Evolutionary conservation across 2,888 invertebrate genomes (phyloP).

Genomic region (Leucoptera coffeella): DNA sequence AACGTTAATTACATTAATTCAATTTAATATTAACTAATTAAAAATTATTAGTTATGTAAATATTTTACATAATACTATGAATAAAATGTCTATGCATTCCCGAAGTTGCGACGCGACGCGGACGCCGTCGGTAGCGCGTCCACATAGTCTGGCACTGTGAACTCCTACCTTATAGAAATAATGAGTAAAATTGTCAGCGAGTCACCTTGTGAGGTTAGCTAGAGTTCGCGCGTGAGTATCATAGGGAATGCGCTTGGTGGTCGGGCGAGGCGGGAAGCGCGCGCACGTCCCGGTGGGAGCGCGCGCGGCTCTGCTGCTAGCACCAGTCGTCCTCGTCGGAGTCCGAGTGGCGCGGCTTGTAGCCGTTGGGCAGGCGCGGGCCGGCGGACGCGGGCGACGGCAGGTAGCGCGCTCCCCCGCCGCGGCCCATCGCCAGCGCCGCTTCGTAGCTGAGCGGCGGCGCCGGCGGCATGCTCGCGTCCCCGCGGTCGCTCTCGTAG

Average conservation of each 20-base stretch:
- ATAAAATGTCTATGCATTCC: conserved; percentile 29
- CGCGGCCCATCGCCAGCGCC: conserved; percentile 70
- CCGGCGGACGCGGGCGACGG: conserved; percentile 68
- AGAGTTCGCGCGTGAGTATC: conserved; percentile 7
- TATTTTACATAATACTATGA: conserved; percentile 51
- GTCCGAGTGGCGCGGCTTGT: conserved; percentile 64
- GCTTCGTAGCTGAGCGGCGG: conserved; percentile 68
- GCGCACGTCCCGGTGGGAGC: conserved; percentile 42
- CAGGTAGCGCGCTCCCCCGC: conserved; percentile 61
- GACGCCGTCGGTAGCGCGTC: conserved; percentile 15
- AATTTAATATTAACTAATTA: conserved; percentile 50
- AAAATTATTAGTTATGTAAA: conserved; percentile 52
- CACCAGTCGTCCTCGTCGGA: conserved; percentile 52
- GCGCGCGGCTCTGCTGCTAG: conserved; percentile 46
- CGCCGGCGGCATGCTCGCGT: conserved; percentile 39
- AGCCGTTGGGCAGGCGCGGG: conserved; percentile 85
- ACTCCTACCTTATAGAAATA: conserved; percentile 46
- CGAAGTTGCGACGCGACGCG: background rate
- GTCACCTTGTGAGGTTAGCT: conserved; percentile 18
- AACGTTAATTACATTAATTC: conserved; percentile 49
- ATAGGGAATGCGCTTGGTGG: conserved; percentile 11
- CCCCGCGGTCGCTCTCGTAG: conserved; percentile 35
- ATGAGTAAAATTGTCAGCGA: conserved; percentile 51
- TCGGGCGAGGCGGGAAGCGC: conserved; percentile 15
- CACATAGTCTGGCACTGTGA: conserved; percentile 49